Base-by-base conservation (phyloP, 2,888 invertebrate species). In the Caprella mutica region DNA sequence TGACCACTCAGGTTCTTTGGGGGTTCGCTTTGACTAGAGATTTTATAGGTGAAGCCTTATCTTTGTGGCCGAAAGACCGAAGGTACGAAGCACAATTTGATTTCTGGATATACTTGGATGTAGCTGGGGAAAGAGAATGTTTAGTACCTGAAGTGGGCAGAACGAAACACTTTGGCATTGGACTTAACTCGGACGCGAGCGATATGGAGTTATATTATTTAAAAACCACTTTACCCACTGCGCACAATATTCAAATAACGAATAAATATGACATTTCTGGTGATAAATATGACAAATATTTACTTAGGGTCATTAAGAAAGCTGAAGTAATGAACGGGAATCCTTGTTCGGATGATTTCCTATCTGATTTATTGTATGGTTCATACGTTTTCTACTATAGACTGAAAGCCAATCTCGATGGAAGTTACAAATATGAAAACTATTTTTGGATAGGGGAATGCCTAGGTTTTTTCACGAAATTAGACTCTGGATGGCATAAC, bases 21-120 rank as follows among this genome's bases (percentile, higher is more conserved):
- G 63, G 63, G 4, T 63, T 55, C 17, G 63, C 63, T 5, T 24
- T 63, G 3, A 55, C 57, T 6, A 43, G 52, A 8, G 29, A 51
- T n/a, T 63, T 63, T 33, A 48, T 63, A 2, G 8, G 48, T 12
- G 63, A 63, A 33, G 57, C 59, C 8, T 8, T 63, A n/a, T 5
- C n/a, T 19, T 4, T 6, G 35, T 63, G 63, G 63, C 61, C 58
- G 4, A 14, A 27, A 8, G 27, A 35, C 17, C 5, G 8, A 6
- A n/a, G 3, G 2, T 39, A 42, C 29, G 52, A 26, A 21, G 42
- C 55, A 3, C 39, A 46, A n/a, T 63, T 57, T 19, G 63, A 63
- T 39, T 46, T 30, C n/a, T 59, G 59, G 59, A 39, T 63, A 24
- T 59, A 48, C 55, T 23, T 24, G 6, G 42, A 39, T 9, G 52